Base-by-base conservation (phyloP, 1,140 invertebrate genomes). In the Tetranychus urticae region DNA sequence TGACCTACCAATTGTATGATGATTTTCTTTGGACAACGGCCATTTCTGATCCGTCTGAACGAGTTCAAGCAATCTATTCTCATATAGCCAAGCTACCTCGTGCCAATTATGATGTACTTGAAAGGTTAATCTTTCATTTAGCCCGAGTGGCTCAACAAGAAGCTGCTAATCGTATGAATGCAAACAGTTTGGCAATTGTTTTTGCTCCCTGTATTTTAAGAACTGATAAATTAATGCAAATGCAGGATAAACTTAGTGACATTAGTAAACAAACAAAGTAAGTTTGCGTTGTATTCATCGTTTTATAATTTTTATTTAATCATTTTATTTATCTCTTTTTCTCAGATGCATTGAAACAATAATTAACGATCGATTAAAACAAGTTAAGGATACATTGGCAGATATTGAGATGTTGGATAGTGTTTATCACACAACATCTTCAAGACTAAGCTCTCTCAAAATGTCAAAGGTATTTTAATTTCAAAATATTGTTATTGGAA, bases 121-220 rank as follows among this genome's bases (percentile, higher is more conserved):
- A 94, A 72, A 77, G 91, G 64, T 72, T 97, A 52, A 84, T 93
- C 68, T 93, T 93, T 68, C 91, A 97, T 74, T 73, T 97, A 65
- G 87, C 89, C 1, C 79, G 80, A 64, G 86, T 93, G 1, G 86
- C 87, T 0, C 74, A 83, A 23, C 81, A 88, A 67, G 88, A 93
- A 74, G 78, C 85, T 42, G 82, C 82, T 61, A 96, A 94, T 73
- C 80, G 86, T 62, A 97, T 97, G 91, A 86, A 82, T 64, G 78
- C 86, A 0, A 86, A 85, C 67, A 85, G 87, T 48, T 73, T 97
- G 59, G 87, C 91, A 23, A 91, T 94, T 65, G 87, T 96, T 54
- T 94, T 94, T 75, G 88, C 89, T 12, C 91, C 91, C 7, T 93
- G 88, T 72, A 85, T 96, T 58, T 74, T 96, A 61, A 77, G 88